Base-by-base conservation (phyloP, 1,140 invertebrate genomes). In the Tribolium madens region DNA sequence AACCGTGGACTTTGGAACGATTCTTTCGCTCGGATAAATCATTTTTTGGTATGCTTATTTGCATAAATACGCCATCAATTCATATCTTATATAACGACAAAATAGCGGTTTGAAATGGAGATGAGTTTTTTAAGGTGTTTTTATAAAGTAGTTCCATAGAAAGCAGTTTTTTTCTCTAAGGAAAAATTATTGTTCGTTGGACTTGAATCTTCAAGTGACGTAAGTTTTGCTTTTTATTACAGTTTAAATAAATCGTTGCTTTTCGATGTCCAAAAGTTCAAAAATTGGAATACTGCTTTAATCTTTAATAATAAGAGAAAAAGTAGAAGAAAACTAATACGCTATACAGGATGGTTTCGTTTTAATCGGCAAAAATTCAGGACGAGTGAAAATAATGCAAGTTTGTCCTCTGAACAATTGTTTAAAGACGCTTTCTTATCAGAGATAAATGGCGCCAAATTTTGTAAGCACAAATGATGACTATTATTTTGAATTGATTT, bases 51-150 rank as follows among this genome's bases (percentile, higher is more conserved):
- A 21, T 21, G n/a, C 1, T n/a, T 9, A 64, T 64, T 64, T 64
- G 21, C 21, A 64, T 64, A 64, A 64, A 33, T 33, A 26, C 3
- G 26, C 10, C 5, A 64, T 64, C 36, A 64, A 64, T 64, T 33
- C 21, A 31, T 4, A 4, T 13, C 18, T 64, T 64, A 64, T 33
- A 26, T 64, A 64, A 64, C 14, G 57, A n/a, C 10, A 33, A 13
- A 33, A 14, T 64, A 64, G 57, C 57, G 57, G 26, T 31, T 13
- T 31, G 57, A 64, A 14, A 31, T 64, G 57, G 21, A 64, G 52
- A 57, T 57, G 15, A 57, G 17, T 17, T 57, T 57, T 57, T 57
- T 10, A 13, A 33, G n/a, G 1, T 1, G 10, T 13, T 33, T 33
- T 64, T 42, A n/a, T 42, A 42, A 42, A 42, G 36, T 42, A 42